phyloP scores from a whole-genome alignment of 1,140 invertebrate genomes.

The Saxidomus purpurata region DNA sequence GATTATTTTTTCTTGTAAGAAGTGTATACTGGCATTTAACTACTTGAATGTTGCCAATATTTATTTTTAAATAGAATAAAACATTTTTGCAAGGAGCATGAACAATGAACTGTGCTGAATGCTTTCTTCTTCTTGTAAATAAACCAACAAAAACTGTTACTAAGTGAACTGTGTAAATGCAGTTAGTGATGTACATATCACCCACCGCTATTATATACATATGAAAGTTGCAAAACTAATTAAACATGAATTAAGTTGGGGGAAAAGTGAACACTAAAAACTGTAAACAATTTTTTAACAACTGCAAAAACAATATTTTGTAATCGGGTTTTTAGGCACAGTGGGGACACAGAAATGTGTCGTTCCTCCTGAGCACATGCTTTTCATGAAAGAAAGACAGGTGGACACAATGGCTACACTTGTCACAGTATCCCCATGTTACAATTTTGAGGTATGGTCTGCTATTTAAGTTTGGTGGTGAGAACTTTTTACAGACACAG shows the following conservation, averaged over 20 bases:
- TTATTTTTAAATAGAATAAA: too few species aligned
- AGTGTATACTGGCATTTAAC: too few species aligned
- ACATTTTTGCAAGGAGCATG: too few species aligned
- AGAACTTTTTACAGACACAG: neutral
- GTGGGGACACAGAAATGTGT: slow-evolving; percentile 36
- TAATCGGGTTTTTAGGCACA: slow-evolving; percentile 6
- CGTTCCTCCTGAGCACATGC: slow-evolving; percentile 8
- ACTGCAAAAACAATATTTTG: neutral
- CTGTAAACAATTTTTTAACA: neutral
- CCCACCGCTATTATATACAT: neutral
- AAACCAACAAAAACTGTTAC: neutral
- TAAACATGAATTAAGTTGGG: neutral
- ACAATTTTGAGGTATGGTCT: slow-evolving; percentile 20
- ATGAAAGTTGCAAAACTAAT: neutral
- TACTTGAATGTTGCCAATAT: too few species aligned
- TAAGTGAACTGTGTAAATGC: too few species aligned
- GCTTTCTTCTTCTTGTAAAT: neutral
- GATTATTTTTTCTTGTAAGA: too few species aligned
- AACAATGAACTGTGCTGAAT: too few species aligned
- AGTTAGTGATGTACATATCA: neutral
- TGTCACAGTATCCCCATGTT: slow-evolving; percentile 28
- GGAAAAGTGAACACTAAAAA: neutral
- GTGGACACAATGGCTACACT: slow-evolving; percentile 37
- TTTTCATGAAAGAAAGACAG: slow-evolving; percentile 2
- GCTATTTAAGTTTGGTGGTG: neutral